A percentile compares a stretch with the other conserved stretches of the same genome.
Conservation (phyloP, 1,140 invertebrate species). For the Homarus americanus region DNA sequence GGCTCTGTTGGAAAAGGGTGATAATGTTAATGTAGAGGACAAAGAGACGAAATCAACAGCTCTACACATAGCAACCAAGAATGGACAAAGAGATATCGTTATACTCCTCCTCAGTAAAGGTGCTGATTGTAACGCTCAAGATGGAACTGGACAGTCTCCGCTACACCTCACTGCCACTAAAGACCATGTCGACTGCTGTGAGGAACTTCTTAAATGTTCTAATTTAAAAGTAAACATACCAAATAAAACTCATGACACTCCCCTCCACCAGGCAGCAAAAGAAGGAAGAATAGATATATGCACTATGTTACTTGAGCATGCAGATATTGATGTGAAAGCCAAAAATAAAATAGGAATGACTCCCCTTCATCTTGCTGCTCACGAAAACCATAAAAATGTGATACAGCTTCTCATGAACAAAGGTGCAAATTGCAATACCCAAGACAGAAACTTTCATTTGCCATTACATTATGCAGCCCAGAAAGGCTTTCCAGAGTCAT, state of each 20-base stretch:
- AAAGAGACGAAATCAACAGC: conserved; percentile 39
- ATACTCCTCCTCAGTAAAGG: conserved; percentile 21
- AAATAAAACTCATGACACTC: conserved; percentile 31
- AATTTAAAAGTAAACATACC: conserved; percentile 27
- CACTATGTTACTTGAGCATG: neutral
- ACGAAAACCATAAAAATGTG: conserved; percentile 48
- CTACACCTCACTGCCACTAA: conserved; percentile 42
- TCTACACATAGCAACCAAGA: conserved; percentile 49
- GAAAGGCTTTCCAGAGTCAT: conserved; percentile 53
- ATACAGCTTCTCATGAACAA: conserved; percentile 31
- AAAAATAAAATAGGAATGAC: conserved; percentile 53
- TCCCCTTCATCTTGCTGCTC: conserved; percentile 49
- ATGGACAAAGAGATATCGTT: neutral
- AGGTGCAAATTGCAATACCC: conserved; percentile 39
- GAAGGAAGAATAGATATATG: conserved; percentile 34
- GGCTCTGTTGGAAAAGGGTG: neutral
- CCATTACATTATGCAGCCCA: conserved; percentile 55
- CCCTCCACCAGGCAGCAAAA: conserved; percentile 42
- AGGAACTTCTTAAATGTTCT: conserved; percentile 11
- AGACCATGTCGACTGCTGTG: conserved; percentile 24
- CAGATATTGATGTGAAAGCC: neutral
- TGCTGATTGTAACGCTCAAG: conserved; percentile 47
- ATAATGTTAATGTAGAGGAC: conserved; percentile 2
- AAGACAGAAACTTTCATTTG: conserved; percentile 42
- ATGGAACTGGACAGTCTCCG: conserved; percentile 38